These are phyloP conservation scores for Lordiphosa clarofinis DNA, from an alignment of 1,140 invertebrate species.

Conservation along the genomic window DNA sequence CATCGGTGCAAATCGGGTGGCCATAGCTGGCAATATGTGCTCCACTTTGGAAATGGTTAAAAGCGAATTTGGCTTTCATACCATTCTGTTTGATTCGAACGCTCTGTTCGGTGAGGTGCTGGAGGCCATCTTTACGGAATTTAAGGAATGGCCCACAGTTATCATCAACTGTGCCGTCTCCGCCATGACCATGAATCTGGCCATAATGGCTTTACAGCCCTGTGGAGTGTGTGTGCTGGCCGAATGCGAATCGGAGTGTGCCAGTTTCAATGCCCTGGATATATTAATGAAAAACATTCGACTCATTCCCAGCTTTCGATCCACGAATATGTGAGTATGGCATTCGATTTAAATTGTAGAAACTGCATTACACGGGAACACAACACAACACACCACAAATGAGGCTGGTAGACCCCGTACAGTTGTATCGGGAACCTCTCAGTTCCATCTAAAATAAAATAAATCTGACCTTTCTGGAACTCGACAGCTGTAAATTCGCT, in stretches of 20 bases:
- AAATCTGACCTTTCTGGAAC: too few species aligned
- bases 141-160: slow-evolving; percentile 55
- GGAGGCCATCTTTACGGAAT: slow-evolving; percentile 38
- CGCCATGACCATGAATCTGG: slow-evolving; percentile 63
- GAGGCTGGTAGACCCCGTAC: too few species aligned
- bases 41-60: slow-evolving; percentile 25
- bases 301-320: slow-evolving; percentile 62
- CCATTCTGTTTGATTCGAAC: slow-evolving; percentile 39
- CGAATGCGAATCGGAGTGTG: slow-evolving; percentile 60
- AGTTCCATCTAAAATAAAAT: too few species aligned
- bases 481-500: too few species aligned
- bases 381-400: too few species aligned
- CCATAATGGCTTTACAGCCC: slow-evolving; percentile 61
- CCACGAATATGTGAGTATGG: slow-evolving; percentile 56
- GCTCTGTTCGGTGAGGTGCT: slow-evolving; percentile 42
- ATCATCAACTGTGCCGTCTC: slow-evolving; percentile 62
- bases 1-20: slow-evolving; percentile 56
- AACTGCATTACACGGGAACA: too few species aligned
- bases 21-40: slow-evolving; percentile 36
- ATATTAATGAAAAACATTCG: slow-evolving; percentile 71
- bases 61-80: slow-evolving; percentile 38
- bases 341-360: too few species aligned
- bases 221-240: slow-evolving; percentile 58
- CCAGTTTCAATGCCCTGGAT: slow-evolving; percentile 65
- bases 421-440: too few species aligned